phyloP scores from a whole-genome alignment of 2,113 vertebrate species.

The Phyllostomus discolor region DNA sequence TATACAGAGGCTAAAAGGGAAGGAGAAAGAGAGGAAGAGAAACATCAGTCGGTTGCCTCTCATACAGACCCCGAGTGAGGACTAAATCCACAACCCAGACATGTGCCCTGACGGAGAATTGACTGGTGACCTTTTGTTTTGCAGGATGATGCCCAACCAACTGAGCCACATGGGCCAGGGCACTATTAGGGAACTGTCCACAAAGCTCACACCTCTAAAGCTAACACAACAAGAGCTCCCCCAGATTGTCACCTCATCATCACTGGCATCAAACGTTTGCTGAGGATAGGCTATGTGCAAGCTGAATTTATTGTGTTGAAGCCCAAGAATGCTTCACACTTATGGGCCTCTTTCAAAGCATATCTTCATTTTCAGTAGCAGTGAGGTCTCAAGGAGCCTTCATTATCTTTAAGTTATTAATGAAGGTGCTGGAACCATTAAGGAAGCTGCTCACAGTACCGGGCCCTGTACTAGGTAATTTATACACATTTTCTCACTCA shows the following conservation, averaged over 20 bases:
- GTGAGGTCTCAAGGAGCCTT: background rate
- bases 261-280: background rate
- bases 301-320: background rate
- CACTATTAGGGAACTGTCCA: background rate
- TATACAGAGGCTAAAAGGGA: background rate
- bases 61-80: too few species aligned
- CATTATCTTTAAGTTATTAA: background rate
- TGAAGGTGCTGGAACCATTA: background rate
- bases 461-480: background rate
- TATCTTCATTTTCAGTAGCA: background rate
- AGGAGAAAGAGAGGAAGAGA: too few species aligned
- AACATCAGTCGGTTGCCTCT: too few species aligned
- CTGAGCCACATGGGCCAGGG: too few species aligned
- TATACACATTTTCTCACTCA: background rate
- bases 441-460: background rate
- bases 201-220: background rate
- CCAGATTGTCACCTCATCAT: background rate
- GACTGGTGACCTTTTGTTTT: too few species aligned
- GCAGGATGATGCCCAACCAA: too few species aligned
- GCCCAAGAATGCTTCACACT: background rate
- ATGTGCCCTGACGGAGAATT: too few species aligned
- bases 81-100: too few species aligned
- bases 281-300: background rate
- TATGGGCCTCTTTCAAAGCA: background rate
- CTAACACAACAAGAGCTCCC: background rate